Percentiles rank a stretch among this genome's conserved stretches.
These are phyloP conservation scores for Automeris io DNA, from an alignment of 2,888 invertebrate species.

Conservation along the genomic window DNA sequence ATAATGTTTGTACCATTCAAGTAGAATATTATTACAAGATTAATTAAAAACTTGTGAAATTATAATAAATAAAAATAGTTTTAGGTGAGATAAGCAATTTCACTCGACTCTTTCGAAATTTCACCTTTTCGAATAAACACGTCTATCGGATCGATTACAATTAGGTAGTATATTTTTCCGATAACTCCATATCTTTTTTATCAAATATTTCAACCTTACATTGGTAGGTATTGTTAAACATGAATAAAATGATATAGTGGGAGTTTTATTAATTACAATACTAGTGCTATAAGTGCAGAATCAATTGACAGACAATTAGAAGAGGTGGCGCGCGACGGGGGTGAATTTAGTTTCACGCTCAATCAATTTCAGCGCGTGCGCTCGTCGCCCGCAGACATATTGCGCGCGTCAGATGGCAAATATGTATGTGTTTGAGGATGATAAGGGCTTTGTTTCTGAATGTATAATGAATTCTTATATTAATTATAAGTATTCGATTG, in stretches of 20 bases:
- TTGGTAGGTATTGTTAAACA: background rate
- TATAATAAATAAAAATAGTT: too few relatives aligned
- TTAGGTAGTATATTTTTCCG: too few relatives aligned
- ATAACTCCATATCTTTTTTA: too few relatives aligned
- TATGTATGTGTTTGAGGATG: slow-evolving; percentile 16
- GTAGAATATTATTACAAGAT: background rate
- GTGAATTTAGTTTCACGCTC: slow-evolving; percentile 76
- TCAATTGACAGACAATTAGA: slow-evolving; percentile 64
- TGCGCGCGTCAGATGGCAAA: slow-evolving; percentile 72
- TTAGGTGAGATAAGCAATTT: too few relatives aligned
- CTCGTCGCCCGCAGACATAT: slow-evolving; percentile 67
- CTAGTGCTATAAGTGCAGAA: slow-evolving; percentile 6
- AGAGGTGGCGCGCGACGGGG: slow-evolving; percentile 53
- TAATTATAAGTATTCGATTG: background rate
- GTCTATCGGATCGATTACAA: too few relatives aligned
- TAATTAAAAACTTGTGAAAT: background rate
- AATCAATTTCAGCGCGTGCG: slow-evolving; percentile 72
- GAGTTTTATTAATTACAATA: slow-evolving; percentile 34
- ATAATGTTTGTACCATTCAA: slow-evolving; percentile 8
- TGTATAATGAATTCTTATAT: slow-evolving; percentile 22
- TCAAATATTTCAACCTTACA: background rate
- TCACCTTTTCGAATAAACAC: too few relatives aligned
- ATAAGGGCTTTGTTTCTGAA: slow-evolving; percentile 40
- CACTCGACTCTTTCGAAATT: too few relatives aligned
- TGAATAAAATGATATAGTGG: slow-evolving; percentile 12